Evolutionary conservation across 2,113 vertebrate species (phyloP).

Genomic region (Neolamprologus devosi): DNA sequence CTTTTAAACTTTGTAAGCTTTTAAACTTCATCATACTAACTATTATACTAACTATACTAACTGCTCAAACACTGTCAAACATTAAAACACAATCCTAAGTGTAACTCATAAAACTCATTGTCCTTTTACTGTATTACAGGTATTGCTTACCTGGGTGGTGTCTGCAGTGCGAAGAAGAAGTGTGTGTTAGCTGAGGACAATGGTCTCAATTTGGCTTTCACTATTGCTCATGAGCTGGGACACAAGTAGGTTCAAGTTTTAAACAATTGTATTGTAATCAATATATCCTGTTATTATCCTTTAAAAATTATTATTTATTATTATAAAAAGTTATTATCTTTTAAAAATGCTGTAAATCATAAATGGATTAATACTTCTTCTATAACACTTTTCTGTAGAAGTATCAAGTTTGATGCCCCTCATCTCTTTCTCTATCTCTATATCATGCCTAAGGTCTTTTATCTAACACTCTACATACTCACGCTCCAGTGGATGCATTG

Average conservation of each 20-base stretch:
- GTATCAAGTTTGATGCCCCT: not conserved
- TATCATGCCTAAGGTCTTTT: not conserved
- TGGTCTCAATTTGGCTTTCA: conserved; percentile 94
- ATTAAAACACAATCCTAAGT: not conserved
- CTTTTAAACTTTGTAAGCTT: not conserved
- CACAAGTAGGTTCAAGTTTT: conserved; percentile 85
- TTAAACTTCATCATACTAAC: not conserved
- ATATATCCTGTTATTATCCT: not conserved
- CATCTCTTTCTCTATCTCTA: not conserved
- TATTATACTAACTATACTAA: not conserved
- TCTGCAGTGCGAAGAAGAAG: conserved; percentile 91
- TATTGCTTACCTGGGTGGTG: conserved; percentile 92
- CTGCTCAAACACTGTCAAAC: not conserved
- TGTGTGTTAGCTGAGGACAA: conserved; percentile 97
- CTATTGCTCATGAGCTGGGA: conserved; percentile 96
- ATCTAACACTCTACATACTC: not conserved
- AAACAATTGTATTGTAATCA: not conserved
- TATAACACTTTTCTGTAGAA: not conserved
- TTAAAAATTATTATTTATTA: no score
- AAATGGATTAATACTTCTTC: not conserved
- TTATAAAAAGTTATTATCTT: not conserved
- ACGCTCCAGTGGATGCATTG: not conserved
- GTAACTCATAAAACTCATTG: not conserved
- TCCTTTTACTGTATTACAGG: conserved; percentile 64
- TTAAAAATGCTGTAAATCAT: not conserved